phyloP scores from a whole-genome alignment of 2,888 invertebrate species.

The Papilio demoleus region DNA sequence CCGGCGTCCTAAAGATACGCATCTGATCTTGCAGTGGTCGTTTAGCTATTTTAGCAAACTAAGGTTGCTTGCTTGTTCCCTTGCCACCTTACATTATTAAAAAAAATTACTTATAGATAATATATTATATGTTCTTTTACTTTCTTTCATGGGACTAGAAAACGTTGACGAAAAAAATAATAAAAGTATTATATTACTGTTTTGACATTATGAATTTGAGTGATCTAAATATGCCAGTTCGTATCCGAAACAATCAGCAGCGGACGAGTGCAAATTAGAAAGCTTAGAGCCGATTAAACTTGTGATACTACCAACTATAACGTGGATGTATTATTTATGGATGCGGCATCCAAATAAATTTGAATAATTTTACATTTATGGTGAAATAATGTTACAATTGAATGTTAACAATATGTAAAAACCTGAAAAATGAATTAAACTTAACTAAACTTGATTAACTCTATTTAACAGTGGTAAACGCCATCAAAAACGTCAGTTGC shows the following conservation, averaged over 20 bases:
- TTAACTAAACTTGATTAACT: no score
- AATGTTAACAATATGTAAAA: no score
- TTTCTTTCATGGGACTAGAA: not conserved
- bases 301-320: conserved; percentile 22
- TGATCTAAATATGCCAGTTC: conserved; percentile 32
- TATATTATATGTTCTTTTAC: not conserved
- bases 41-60: no score
- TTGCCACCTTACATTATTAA: no score
- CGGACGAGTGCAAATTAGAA: conserved; percentile 53
- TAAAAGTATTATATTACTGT: not conserved
- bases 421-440: no score
- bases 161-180: not conserved
- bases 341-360: conserved; percentile 40
- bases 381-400: no score
- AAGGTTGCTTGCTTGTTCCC: no score
- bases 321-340: conserved; percentile 35
- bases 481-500: no score
- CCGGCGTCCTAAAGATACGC: no score
- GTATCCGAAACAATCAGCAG: conserved; percentile 45
- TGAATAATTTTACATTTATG: not conserved
- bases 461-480: no score
- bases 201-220: conserved; percentile 30
- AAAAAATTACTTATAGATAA: no score
- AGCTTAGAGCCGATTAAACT: conserved; percentile 48
- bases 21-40: no score